These are phyloP conservation scores for Coluber constrictor DNA, from an alignment of 2,797 vertebrate species.

Conservation along the genomic window DNA sequence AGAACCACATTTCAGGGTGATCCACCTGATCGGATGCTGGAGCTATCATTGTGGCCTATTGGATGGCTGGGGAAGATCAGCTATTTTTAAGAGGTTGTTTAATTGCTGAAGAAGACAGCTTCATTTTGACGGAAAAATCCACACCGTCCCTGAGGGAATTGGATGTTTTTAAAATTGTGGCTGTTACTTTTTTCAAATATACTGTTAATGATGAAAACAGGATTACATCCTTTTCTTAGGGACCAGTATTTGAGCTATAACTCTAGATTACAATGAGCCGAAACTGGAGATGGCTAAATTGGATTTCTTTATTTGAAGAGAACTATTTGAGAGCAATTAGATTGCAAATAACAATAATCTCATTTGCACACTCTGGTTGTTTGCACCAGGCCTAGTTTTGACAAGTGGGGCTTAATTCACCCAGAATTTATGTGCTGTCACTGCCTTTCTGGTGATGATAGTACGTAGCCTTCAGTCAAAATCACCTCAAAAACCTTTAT, in stretches of 20 bases:
- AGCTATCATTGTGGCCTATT: neutral
- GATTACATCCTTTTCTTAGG: neutral
- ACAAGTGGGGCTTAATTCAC: neutral
- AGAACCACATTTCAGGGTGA: neutral
- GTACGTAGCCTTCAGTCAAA: neutral
- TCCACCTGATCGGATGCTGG: neutral
- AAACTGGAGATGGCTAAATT: accelerated
- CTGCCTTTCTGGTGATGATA: neutral
- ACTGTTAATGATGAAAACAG: neutral
- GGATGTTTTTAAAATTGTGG: neutral
- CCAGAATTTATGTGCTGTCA: neutral
- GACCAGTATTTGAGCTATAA: neutral
- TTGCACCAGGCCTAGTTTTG: neutral
- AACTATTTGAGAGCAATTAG: neutral
- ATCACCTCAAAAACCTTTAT: neutral
- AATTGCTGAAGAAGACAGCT: neutral
- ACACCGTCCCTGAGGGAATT: neutral
- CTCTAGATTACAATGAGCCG: accelerated
- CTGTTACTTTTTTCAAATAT: neutral
- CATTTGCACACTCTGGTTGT: neutral
- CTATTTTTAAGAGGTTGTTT: neutral
- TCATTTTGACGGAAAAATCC: neutral
- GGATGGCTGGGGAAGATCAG: neutral
- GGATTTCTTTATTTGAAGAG: neutral
- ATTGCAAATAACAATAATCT: neutral